Percentiles rank a stretch among this genome's conserved stretches.
Evolutionary conservation across 2,888 invertebrate species (phyloP).

Genomic region (Acleris laterana): DNA sequence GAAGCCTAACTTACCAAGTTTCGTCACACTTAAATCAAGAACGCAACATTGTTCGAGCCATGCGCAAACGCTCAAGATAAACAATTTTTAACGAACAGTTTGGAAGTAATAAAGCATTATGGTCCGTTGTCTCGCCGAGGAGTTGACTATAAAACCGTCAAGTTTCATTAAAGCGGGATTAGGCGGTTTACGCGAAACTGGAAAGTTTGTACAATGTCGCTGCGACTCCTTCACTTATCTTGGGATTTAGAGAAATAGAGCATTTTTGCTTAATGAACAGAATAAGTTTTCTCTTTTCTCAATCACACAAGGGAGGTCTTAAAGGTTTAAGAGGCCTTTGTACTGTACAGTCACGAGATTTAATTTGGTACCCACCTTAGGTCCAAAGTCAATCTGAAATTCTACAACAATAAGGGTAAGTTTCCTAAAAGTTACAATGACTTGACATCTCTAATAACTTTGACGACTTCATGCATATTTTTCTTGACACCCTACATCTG

Average conservation of each 20-base stretch:
- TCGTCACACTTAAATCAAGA: neutral
- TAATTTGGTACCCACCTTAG: too few species aligned
- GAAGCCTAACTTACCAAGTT: too few species aligned
- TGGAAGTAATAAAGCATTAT: conserved; percentile 36
- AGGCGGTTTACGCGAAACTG: conserved; percentile 33
- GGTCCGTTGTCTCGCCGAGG: conserved; percentile 25
- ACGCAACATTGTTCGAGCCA: conserved; percentile 27
- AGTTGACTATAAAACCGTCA: conserved; percentile 36
- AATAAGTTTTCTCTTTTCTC: neutral
- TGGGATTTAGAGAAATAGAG: conserved; percentile 26
- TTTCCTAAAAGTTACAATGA: too few species aligned
- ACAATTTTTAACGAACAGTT: conserved; percentile 37
- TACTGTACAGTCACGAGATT: too few species aligned
- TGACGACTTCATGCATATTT: too few species aligned
- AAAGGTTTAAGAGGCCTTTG: neutral
- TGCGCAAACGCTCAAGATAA: conserved; percentile 31
- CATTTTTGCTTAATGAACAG: conserved; percentile 27
- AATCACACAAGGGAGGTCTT: neutral
- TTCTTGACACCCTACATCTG: too few species aligned
- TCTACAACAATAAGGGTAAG: too few species aligned
- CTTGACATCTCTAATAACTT: too few species aligned
- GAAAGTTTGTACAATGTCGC: conserved; percentile 36
- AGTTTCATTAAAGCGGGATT: conserved; percentile 38
- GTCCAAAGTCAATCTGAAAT: too few species aligned
- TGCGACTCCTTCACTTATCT: conserved; percentile 20